These are phyloP conservation scores for Orientallactaga sibirica DNA, from an alignment of 2,797 vertebrate species.

Conservation along the genomic window DNA sequence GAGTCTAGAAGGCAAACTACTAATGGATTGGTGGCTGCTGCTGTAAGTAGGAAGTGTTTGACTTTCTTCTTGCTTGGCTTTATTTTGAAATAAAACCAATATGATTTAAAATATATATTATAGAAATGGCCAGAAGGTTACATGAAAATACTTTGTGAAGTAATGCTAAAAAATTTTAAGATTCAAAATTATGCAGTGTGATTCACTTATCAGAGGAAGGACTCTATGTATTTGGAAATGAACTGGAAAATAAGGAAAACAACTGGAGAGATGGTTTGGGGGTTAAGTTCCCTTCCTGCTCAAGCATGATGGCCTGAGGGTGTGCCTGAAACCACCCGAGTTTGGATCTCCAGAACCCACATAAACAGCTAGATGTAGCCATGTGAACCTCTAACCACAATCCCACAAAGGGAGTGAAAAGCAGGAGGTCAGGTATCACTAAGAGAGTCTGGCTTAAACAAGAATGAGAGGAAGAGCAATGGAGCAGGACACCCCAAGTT, in stretches of 20 bases:
- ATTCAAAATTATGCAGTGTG: neutral
- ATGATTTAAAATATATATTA: constrained; percentile 53
- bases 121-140: constrained; percentile 31
- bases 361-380: no score
- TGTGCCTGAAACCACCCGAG: no score
- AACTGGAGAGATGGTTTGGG: no score
- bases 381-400: no score
- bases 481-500: no score
- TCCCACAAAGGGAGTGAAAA: no score
- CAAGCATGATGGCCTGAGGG: no score
- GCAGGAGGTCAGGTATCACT: no score
- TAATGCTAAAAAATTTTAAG: neutral
- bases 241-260: neutral
- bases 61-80: constrained; percentile 58
- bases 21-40: neutral
- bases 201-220: neutral
- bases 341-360: no score
- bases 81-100: constrained; percentile 60
- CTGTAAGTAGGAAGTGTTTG: neutral
- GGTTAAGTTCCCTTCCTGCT: no score
- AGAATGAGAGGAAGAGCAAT: no score
- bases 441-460: no score
- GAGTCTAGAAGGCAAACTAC: neutral
- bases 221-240: neutral
- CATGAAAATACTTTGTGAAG: constrained; percentile 32